These are phyloP conservation scores for Sibirionetta formosa DNA, from an alignment of 2,797 vertebrate genomes.

Conservation along the genomic window DNA sequence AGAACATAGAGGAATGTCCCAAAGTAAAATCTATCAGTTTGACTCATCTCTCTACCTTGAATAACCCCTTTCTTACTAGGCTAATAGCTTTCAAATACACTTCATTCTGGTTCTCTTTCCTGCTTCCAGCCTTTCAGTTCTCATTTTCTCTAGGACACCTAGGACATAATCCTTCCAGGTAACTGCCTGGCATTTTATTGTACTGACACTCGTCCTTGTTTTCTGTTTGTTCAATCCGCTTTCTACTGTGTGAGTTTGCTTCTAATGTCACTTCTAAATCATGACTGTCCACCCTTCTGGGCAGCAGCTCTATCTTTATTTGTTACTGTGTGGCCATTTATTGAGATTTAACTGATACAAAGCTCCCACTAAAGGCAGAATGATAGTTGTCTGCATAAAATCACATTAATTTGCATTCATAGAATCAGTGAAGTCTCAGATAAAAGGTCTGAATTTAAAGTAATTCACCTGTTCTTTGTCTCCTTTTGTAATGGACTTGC, in stretches of 20 bases:
- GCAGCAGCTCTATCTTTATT: background rate
- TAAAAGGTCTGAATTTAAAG: background rate
- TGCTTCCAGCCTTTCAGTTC: background rate
- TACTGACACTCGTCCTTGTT: background rate
- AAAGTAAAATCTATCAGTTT: background rate
- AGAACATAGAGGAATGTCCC: background rate
- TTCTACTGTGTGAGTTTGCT: background rate
- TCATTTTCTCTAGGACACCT: background rate
- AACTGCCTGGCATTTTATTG: background rate
- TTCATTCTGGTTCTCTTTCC: background rate
- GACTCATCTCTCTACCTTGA: background rate
- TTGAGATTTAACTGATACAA: background rate
- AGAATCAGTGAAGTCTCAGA: background rate
- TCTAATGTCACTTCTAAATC: background rate
- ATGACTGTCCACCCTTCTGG: background rate
- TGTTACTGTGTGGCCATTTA: background rate
- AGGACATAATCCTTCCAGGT: background rate
- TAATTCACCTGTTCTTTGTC: background rate
- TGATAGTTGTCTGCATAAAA: background rate
- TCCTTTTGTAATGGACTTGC: background rate
- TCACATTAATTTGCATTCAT: background rate
- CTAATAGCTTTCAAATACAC: background rate
- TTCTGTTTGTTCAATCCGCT: background rate
- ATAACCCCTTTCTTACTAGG: background rate
- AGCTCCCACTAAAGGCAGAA: background rate